A percentile compares a stretch with the other conserved stretches of the same genome.
Conservation (phyloP, 2,888 invertebrate species). For the Phortica magna region DNA sequence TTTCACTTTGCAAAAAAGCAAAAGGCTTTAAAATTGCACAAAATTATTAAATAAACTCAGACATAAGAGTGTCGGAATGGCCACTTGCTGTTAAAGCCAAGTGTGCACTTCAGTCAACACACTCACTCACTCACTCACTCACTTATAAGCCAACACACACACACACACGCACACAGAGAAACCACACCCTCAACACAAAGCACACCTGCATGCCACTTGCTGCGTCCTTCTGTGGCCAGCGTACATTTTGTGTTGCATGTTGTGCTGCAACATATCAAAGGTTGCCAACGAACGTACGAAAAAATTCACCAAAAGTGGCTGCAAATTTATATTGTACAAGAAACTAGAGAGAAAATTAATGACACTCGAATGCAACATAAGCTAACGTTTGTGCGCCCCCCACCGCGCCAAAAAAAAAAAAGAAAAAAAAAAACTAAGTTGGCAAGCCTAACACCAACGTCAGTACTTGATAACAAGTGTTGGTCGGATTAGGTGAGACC, state of each 20-base stretch:
- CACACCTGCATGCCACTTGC: neutral
- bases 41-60: slow-evolving; percentile 19
- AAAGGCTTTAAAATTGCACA: neutral
- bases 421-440: neutral
- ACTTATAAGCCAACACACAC: neutral
- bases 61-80: slow-evolving; percentile 3
- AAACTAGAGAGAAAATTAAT: slow-evolving; percentile 28
- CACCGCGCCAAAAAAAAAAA: too few relatives aligned
- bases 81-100: slow-evolving; percentile 26
- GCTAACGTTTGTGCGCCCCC: neutral
- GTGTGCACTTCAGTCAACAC: slow-evolving; percentile 16
- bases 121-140: neutral
- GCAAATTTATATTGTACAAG: neutral
- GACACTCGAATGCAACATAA: slow-evolving; percentile 33
- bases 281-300: neutral
- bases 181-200: neutral
- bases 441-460: slow-evolving; percentile 23
- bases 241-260: neutral
- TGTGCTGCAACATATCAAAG: neutral
- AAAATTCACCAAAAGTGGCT: slow-evolving; percentile 16
- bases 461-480: slow-evolving; percentile 22
- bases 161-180: neutral
- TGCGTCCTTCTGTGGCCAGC: neutral
- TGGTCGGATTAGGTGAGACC: neutral
- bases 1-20: neutral